phyloP scores from a whole-genome alignment of 1,140 invertebrate genomes.

The Drosophila cardini region DNA sequence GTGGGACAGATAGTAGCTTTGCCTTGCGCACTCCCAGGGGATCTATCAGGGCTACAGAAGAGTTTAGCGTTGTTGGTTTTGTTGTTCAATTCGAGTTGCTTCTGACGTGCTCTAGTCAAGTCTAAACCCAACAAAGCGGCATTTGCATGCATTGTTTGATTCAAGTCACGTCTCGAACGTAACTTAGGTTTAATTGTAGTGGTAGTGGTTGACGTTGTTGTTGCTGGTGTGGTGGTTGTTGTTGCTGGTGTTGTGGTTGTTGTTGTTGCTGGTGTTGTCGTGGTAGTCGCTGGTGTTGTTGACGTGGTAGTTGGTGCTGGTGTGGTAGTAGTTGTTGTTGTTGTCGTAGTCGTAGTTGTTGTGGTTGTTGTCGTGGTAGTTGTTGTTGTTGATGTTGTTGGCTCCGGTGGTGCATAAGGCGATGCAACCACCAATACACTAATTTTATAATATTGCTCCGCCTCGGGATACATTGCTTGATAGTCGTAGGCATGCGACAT shows the following conservation, averaged over 20 bases:
- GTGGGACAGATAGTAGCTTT: conserved; percentile 56
- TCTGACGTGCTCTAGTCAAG: conserved; percentile 66
- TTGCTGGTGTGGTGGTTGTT: conserved; percentile 1
- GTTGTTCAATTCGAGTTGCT: conserved; percentile 45
- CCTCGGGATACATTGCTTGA: conserved; percentile 87
- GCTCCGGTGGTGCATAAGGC: conserved; percentile 87
- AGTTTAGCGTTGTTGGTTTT: conserved; percentile 24
- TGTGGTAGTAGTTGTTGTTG: conserved; percentile 78
- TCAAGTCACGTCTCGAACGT: conserved; percentile 68
- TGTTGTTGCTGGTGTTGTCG: conserved; percentile 44
- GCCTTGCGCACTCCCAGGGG: conserved; percentile 57
- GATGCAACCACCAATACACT: conserved; percentile 90
- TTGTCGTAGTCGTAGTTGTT: conserved; percentile 85
- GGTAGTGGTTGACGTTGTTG: conserved; percentile 13
- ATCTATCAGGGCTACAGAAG: conserved; percentile 61
- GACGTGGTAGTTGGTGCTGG: conserved; percentile 58
- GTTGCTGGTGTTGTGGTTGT: conserved; percentile 39
- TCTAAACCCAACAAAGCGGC: conserved; percentile 64
- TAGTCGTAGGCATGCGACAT: conserved; percentile 87
- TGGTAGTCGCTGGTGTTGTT: conserved; percentile 43
- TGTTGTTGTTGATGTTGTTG: conserved; percentile 87
- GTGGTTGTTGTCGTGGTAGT: conserved; percentile 86
- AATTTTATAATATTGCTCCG: conserved; percentile 87
- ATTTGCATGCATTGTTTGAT: conserved; percentile 69
- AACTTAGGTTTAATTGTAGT: conserved; percentile 44